phyloP scores from a whole-genome alignment of 2,797 vertebrate genomes.

The Peromyscus attwateri region DNA sequence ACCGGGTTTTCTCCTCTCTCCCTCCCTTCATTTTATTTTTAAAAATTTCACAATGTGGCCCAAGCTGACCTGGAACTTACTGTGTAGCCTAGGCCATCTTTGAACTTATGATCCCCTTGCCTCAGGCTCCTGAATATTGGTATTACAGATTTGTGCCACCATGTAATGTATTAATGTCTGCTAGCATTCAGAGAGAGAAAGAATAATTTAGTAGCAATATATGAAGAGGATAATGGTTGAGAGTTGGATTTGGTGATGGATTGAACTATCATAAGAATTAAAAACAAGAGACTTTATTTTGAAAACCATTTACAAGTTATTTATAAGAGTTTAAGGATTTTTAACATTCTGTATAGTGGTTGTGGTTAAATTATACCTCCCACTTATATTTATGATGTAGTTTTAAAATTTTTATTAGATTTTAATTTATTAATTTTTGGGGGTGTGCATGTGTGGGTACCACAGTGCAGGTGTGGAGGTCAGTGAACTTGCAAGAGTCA shows the following conservation, averaged over 20 bases:
- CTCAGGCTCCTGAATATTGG: background rate
- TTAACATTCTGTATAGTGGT: background rate
- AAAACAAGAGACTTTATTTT: background rate
- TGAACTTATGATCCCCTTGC: background rate
- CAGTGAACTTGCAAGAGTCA: background rate
- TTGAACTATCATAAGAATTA: constrained; percentile 10
- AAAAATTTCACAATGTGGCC: background rate
- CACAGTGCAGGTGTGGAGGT: background rate
- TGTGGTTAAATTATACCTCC: constrained; percentile 36
- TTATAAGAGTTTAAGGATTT: constrained; percentile 50
- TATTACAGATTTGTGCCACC: background rate
- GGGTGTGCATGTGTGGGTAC: background rate
- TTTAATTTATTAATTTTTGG: background rate
- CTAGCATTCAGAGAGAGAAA: background rate
- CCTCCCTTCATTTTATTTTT: background rate
- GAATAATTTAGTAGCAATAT: background rate
- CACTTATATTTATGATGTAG: background rate
- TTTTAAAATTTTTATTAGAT: background rate
- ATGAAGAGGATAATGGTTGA: constrained; percentile 2
- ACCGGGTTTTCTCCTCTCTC: background rate
- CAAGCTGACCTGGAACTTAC: background rate
- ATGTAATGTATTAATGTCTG: background rate
- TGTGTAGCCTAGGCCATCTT: background rate
- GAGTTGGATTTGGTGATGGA: background rate
- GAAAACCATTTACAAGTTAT: constrained; percentile 40